A percentile compares a stretch with the other conserved stretches of the same genome.
phyloP scores from a whole-genome alignment of 2,113 vertebrate genomes.

The Rhizomys pruinosus region DNA sequence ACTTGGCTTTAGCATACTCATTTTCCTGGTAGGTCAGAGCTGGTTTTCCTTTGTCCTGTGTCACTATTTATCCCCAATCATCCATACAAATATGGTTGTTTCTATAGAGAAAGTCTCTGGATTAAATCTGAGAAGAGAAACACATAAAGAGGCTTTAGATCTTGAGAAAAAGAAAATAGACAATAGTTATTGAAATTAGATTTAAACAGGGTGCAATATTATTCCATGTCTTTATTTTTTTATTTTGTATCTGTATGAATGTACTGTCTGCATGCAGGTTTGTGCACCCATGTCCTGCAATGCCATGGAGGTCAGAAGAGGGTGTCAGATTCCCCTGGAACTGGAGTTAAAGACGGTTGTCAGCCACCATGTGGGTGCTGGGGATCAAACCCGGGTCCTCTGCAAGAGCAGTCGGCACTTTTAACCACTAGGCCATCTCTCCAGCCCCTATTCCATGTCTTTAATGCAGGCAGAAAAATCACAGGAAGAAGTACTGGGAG shows the following conservation, averaged over 20 bases:
- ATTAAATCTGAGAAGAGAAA: slow-evolving; percentile 84
- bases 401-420: too few relatives aligned
- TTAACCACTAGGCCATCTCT: too few relatives aligned
- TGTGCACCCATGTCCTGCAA: too few relatives aligned
- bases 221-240: neutral
- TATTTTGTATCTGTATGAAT: too few relatives aligned
- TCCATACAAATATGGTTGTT: slow-evolving; percentile 79
- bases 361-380: too few relatives aligned
- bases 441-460: neutral
- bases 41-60: slow-evolving; percentile 56
- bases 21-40: slow-evolving; percentile 80
- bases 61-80: slow-evolving; percentile 85
- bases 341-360: too few relatives aligned
- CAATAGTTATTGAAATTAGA: neutral
- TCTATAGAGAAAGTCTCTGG: slow-evolving; percentile 69
- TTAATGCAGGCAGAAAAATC: neutral
- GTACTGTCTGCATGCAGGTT: too few relatives aligned
- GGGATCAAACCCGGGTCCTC: too few relatives aligned
- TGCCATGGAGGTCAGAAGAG: too few relatives aligned
- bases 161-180: neutral
- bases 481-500: neutral
- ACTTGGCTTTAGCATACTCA: slow-evolving; percentile 96
- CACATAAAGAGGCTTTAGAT: slow-evolving; percentile 49
- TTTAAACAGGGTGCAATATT: too few relatives aligned
- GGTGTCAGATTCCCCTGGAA: too few relatives aligned